Evolutionary conservation across 2,797 vertebrate species (phyloP).

Genomic region (Psittacula derbiana): DNA sequence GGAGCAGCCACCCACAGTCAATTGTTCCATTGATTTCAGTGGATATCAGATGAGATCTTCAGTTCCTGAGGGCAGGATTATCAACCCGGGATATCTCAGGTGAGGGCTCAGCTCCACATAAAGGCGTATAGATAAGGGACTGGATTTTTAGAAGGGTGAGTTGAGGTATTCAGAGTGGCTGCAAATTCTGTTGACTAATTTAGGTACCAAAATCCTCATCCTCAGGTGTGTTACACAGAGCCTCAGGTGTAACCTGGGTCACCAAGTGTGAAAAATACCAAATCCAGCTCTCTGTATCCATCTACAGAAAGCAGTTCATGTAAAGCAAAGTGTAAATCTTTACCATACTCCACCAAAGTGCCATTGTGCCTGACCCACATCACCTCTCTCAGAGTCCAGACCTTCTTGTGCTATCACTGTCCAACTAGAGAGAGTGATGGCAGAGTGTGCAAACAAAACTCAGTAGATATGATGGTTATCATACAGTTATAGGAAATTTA

Average conservation of each 20-base stretch:
- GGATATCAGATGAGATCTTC: conserved; percentile 14
- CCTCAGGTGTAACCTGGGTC: not conserved
- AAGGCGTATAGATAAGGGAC: not conserved
- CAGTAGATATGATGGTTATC: not conserved
- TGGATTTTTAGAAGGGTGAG: not conserved
- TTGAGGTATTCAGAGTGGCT: not conserved
- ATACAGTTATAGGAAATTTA: not conserved
- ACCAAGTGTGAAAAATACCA: not conserved
- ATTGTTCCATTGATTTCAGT: conserved; percentile 28
- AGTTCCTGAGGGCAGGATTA: conserved; percentile 27
- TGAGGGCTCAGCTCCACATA: not conserved
- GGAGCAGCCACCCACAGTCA: conserved; percentile 29
- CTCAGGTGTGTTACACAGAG: not conserved
- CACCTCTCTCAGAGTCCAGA: not conserved
- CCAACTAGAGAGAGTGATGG: not conserved
- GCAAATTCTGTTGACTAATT: not conserved
- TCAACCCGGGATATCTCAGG: not conserved
- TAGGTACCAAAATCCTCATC: not conserved
- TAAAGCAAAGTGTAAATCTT: not conserved
- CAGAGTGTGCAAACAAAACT: not conserved
- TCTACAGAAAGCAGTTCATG: not conserved
- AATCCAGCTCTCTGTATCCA: not conserved
- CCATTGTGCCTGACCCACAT: rapidly evolving
- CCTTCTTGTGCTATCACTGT: rapidly evolving
- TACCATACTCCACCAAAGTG: not conserved